Conservation (phyloP, 2,888 invertebrate species). For the Tipula lateralis region DNA sequence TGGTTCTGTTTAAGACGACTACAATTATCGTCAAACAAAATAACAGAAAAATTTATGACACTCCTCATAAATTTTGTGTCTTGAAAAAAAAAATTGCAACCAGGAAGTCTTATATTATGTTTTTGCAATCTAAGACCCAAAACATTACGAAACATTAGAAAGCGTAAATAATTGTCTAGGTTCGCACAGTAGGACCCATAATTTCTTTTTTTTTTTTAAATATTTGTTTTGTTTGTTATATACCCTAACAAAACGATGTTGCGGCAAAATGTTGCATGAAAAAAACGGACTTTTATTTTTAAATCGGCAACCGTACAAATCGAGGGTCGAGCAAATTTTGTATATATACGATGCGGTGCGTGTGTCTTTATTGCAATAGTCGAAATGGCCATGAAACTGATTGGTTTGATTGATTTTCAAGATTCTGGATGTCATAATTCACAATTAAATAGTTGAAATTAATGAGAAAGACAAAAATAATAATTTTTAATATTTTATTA, state of each 20-base stretch:
- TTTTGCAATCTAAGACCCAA: not conserved
- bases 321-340: not conserved
- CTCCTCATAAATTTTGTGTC: not conserved
- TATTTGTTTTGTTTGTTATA: not conserved
- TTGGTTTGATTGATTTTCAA: not conserved
- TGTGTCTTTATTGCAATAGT: not conserved
- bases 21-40: not conserved
- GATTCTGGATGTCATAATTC: not conserved
- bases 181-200: constrained; percentile 6
- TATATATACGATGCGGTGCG: not conserved
- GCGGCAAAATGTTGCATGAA: not conserved
- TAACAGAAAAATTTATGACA: not conserved
- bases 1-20: not conserved
- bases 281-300: not conserved
- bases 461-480: not conserved
- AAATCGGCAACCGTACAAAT: not conserved
- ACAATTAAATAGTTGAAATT: constrained; percentile 11
- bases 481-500: constrained; percentile 19
- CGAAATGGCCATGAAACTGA: not conserved
- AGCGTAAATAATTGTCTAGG: not conserved
- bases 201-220: not conserved
- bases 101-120: not conserved
- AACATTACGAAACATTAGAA: constrained; percentile 19
- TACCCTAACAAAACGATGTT: not conserved
- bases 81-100: not conserved